Conservation (phyloP, 1,140 invertebrate species). For the Monomorium pharaonis region DNA sequence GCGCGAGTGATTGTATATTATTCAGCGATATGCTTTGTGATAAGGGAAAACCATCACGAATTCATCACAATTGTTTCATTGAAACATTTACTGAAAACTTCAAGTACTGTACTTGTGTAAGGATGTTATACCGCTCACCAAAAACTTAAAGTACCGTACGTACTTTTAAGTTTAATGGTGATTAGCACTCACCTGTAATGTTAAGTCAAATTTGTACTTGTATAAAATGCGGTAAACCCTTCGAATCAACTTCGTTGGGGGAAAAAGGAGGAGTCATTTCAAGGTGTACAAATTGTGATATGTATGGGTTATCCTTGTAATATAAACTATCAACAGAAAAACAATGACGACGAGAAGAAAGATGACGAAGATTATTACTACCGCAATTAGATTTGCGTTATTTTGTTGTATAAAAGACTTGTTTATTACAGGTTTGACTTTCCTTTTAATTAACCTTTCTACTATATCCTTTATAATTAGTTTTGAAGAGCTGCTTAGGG, state of each 20-base stretch:
- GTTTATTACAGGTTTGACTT: slow-evolving; percentile 76
- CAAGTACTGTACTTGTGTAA: neutral
- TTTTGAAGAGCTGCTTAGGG: slow-evolving; percentile 50
- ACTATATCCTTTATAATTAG: slow-evolving; percentile 66
- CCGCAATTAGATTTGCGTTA: slow-evolving; percentile 74
- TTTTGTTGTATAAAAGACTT: slow-evolving; percentile 82
- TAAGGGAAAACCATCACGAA: slow-evolving; percentile 4
- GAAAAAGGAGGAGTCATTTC: slow-evolving; percentile 52
- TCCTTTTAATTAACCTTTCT: slow-evolving; percentile 75
- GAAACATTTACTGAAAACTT: slow-evolving; percentile 25
- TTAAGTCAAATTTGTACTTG: slow-evolving; percentile 78
- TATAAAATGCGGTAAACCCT: slow-evolving; percentile 60
- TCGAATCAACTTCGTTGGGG: neutral
- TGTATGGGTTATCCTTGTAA: slow-evolving; percentile 74
- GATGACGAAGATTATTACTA: slow-evolving; percentile 38
- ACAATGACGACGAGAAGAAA: slow-evolving; percentile 66
- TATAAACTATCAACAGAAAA: slow-evolving; percentile 64
- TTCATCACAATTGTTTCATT: slow-evolving; percentile 47
- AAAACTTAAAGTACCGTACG: slow-evolving; percentile 72
- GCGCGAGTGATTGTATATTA: slow-evolving; percentile 44
- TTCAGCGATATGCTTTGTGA: slow-evolving; percentile 63
- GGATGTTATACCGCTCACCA: slow-evolving; percentile 51
- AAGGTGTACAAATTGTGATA: slow-evolving; percentile 82
- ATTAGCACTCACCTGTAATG: slow-evolving; percentile 66
- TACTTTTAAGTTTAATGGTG: neutral